Conservation (phyloP, 2,113 vertebrate species). For the Lamprologus speciosus region DNA sequence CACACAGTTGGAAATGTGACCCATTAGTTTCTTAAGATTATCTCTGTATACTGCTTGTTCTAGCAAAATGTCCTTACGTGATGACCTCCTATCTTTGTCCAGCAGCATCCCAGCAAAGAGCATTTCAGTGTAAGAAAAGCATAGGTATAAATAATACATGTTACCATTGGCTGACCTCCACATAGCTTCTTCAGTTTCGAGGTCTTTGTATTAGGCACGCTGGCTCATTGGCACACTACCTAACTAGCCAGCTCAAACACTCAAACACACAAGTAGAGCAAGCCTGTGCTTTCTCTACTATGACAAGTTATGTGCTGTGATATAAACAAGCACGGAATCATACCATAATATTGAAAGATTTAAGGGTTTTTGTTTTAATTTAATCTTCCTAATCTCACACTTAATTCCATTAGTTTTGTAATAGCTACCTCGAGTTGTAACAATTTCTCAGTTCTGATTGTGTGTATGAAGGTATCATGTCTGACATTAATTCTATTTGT, state of each 20-base stretch:
- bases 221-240: neutral
- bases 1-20: neutral
- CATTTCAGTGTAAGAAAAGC: neutral
- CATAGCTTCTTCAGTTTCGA: neutral
- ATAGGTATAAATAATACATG: neutral
- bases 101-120: neutral
- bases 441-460: neutral
- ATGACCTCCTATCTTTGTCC: neutral
- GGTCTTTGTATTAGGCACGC: neutral
- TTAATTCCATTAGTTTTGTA: neutral
- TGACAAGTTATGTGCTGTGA: neutral
- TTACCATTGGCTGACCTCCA: neutral
- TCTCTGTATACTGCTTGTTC: neutral
- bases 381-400: neutral
- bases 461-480: neutral
- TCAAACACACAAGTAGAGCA: neutral
- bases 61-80: neutral
- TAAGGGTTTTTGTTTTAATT: neutral
- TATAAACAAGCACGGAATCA: neutral
- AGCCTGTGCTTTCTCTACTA: neutral
- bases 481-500: neutral
- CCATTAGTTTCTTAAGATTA: neutral
- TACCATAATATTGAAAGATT: neutral
- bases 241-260: neutral
- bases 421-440: constrained; percentile 16